These are phyloP conservation scores for Ephydatia muelleri DNA, from an alignment of 37 sponge, comb jelly and placozoan genomes.

Conservation along the genomic window DNA sequence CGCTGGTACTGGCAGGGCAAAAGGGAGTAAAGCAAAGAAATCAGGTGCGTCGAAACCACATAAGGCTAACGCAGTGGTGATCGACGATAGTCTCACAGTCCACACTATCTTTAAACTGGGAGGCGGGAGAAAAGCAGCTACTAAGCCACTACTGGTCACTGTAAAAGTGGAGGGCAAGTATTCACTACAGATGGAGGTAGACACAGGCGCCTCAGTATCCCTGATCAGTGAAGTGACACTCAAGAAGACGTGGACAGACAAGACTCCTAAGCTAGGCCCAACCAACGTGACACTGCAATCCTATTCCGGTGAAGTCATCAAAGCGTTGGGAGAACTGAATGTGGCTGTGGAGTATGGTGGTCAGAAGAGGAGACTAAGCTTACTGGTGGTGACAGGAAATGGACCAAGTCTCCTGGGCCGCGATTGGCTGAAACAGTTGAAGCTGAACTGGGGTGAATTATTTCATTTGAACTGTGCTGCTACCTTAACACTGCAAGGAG, in stretches of 20 bases:
- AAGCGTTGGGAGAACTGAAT: slow-evolving; percentile 21
- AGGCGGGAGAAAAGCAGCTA: not conserved
- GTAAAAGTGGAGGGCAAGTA: not conserved
- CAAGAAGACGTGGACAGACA: slow-evolving; percentile 2
- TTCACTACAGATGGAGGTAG: slow-evolving; percentile 22
- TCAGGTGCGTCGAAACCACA: not conserved
- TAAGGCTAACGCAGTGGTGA: slow-evolving; percentile 1
- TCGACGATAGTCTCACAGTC: not conserved
- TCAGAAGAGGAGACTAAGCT: slow-evolving; percentile 14
- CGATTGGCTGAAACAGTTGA: slow-evolving; percentile 25
- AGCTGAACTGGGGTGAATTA: slow-evolving; percentile 15
- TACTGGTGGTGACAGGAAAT: slow-evolving; percentile 44
- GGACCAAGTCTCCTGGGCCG: slow-evolving; percentile 32
- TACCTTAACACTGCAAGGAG: slow-evolving; percentile 6
- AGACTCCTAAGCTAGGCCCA: not conserved
- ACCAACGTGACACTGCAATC: slow-evolving; percentile 26
- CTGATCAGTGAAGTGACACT: slow-evolving; percentile 18
- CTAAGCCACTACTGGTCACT: slow-evolving; percentile 10
- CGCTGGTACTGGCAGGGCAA: not conserved
- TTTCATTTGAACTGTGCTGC: slow-evolving; percentile 11
- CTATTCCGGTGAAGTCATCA: slow-evolving; percentile 33
- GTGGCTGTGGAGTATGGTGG: slow-evolving; percentile 9
- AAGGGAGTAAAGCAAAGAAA: not conserved
- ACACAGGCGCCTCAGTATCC: slow-evolving; percentile 24
- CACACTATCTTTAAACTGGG: not conserved